Evolutionary conservation across 2,113 vertebrate species (phyloP), one percentile per base, ranked within the genome.

Genomic region (Pterocles gutturalis): DNA sequence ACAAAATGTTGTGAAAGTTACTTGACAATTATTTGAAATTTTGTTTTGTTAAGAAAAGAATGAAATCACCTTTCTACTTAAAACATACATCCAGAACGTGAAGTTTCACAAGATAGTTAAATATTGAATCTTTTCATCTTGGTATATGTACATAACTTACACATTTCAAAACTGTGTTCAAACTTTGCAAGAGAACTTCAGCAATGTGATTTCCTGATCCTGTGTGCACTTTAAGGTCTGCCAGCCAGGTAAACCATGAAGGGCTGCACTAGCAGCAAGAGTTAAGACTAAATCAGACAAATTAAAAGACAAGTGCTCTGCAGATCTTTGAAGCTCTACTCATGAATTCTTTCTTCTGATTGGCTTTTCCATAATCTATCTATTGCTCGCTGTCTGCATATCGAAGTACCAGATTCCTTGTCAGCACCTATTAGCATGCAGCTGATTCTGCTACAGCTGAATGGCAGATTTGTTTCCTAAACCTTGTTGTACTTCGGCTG

Each of bases 321-420:
- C 11, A 3, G 3, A 0, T 14, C 34, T 66, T 46, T 21, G 19
- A 83, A 96, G n/a, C 82, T 72, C 17, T 58, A 5, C 8, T 83
- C 1, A 2, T 0, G 3, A 29, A 10, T 71, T 60, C 31, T 49
- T 71, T 34, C 62, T 19, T 53, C 36, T 2, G 0, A 36, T 49
- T 92, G 25, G 31, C 18, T 90, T 83, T 93, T 78, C 17, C 8
- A 17, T 31, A 82, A 73, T 14, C 9, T 21, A n/a, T 7, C 20
- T n/a, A 19, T 49, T 60, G 17, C 8, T 75, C 51, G 31, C 62
- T 69, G 18, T 33, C 22, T 75, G 36, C 28, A n/a, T 17, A 82
- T 9, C 1, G 2, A 95, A 61, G 53, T n/a, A 88, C 31, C 25
- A 73, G 41, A 72, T 41, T 88, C 45, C 19, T 53, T 8, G 5